Conservation (phyloP, 2,113 vertebrate species). For the Phodopus roborovskii region DNA sequence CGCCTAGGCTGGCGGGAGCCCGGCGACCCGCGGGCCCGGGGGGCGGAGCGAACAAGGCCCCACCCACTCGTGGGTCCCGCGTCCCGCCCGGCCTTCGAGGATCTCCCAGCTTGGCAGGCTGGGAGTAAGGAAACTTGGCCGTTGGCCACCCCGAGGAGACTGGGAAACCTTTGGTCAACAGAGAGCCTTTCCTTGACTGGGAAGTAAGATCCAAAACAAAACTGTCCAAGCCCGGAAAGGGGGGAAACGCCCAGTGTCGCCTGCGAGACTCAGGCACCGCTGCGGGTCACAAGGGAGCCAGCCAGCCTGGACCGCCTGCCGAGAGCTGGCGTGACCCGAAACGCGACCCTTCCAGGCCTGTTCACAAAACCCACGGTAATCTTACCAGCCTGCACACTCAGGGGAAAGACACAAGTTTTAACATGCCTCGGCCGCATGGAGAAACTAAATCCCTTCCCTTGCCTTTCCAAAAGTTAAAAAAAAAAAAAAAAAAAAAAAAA, state of each 20-base stretch:
- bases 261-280: background rate
- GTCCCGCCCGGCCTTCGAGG: background rate
- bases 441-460: conserved; percentile 41
- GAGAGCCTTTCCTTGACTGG: conserved; percentile 33
- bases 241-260: conserved; percentile 68
- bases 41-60: background rate
- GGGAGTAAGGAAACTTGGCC: conserved; percentile 35
- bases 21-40: background rate
- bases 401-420: conserved; percentile 56
- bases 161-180: conserved; percentile 50
- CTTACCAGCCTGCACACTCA: conserved; percentile 48
- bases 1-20: background rate
- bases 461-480: conserved; percentile 15
- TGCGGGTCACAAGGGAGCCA: background rate
- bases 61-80: background rate
- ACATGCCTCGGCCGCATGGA: conserved; percentile 8
- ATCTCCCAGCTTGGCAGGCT: background rate
- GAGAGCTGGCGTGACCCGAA: background rate
- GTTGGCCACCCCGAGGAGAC: background rate
- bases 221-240: conserved; percentile 64
- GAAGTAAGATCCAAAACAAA: conserved; percentile 54
- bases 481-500: no score
- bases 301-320: background rate
- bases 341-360: background rate
- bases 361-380: background rate